Evolutionary conservation across 2,888 invertebrate genomes (phyloP).

Genomic region (Paralinhomoeus sp.): DNA sequence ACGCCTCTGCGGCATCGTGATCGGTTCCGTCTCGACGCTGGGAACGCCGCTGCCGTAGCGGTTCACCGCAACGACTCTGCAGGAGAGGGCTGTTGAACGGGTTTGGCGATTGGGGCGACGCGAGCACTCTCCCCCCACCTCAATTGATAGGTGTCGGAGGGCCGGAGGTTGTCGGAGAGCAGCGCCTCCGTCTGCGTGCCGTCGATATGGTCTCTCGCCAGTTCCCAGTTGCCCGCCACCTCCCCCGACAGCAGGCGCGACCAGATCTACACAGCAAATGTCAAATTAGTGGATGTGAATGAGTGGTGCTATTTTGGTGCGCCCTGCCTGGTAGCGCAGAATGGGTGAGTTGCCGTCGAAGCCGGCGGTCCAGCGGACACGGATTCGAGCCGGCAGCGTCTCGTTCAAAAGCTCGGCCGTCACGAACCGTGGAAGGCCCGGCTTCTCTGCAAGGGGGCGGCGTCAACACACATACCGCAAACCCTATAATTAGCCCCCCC

Average conservation of each 20-base stretch:
- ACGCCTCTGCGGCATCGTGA: slow-evolving; percentile 58
- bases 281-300: slow-evolving; percentile 6
- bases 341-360: slow-evolving; percentile 93
- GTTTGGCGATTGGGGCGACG: no score
- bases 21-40: slow-evolving; percentile 56
- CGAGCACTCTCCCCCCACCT: no score
- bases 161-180: slow-evolving; percentile 60
- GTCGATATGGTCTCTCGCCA: slow-evolving; percentile 5
- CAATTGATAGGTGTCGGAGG: slow-evolving; percentile 82
- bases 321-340: slow-evolving; percentile 72
- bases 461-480: no score
- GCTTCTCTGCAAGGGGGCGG: slow-evolving; percentile 51
- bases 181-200: slow-evolving; percentile 48
- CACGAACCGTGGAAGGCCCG: slow-evolving; percentile 70
- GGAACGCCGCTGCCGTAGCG: slow-evolving; percentile 79
- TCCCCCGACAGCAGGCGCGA: slow-evolving; percentile 7
- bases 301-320: not conserved
- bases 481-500: no score
- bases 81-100: no score
- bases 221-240: slow-evolving; percentile 20
- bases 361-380: slow-evolving; percentile 77
- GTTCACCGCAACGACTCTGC: slow-evolving; percentile 84
- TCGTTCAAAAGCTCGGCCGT: slow-evolving; percentile 53
- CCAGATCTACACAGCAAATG: not conserved
- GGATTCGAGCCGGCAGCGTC: slow-evolving; percentile 47